Base-by-base conservation (phyloP, 2,797 vertebrate species). In the Merluccius polli region DNA sequence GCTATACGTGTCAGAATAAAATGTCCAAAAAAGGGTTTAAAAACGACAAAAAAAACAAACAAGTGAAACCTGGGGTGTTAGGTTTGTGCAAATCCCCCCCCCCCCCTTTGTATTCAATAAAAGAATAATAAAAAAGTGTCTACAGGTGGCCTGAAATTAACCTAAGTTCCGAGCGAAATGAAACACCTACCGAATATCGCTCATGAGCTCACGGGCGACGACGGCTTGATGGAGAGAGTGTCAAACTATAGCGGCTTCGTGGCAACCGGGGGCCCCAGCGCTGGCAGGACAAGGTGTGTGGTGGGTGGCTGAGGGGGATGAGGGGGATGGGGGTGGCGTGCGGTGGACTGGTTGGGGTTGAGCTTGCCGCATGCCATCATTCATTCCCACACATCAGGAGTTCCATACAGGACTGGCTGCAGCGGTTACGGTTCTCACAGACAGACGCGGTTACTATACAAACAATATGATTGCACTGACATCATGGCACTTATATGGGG, bases 381-480 rank as follows among this genome's bases (percentile, higher is more conserved):
- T 89, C 79, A 87, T 85, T 89, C 87, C 90, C 83, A 89, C 87
- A 84, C 89, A 87, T 78, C 75, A 32, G 77, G 27, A 80, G 67
- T 30, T 78, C 73, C 79, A 78, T 81, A 89, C 88, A 78, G 85
- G 86, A 91, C 88, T 82, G 71, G 67, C 24, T 15, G n/a, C 11
- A 29, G 24, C 67, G 67, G 67, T 69, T 74, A 73, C 68, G 7
- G 78, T 71, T 87, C 75, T 80, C 81, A 65, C 59, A 65, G 59
- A 65, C 59, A 78, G 82, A 78, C 70, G 83, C 41, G 88, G 92
- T 92, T 90, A 90, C 92, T 90, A 86, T 87, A 87, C 86, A 92
- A 91, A 91, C 88, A 91, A 89, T 87, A 80, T 88, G 84, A 90
- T 89, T 91, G 87, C 82, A 79, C 87, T 92, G 91, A 92, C 91